Evolutionary conservation across 2,113 vertebrate genomes (phyloP).

Genomic region (Rhinopomastus cyanomelas): DNA sequence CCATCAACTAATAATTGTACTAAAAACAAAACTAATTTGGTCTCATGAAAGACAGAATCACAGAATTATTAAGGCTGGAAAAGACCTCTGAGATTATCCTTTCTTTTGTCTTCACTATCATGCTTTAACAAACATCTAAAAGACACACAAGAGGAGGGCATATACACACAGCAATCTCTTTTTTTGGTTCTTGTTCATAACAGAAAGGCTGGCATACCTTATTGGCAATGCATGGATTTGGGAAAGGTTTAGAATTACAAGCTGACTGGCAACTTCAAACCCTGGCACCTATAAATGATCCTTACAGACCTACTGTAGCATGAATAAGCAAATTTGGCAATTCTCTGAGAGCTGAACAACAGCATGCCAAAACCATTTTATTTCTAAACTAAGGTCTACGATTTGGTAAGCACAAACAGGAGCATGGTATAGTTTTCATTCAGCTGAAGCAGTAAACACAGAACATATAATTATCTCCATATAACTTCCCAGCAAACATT

Average conservation of each 20-base stretch:
- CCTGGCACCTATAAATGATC: neutral
- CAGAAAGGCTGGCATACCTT: neutral
- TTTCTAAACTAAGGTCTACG: neutral
- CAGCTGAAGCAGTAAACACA: neutral
- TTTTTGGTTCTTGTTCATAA: neutral
- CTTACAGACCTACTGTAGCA: constrained; percentile 25
- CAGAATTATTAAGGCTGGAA: too few species aligned
- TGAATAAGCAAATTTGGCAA: constrained; percentile 72
- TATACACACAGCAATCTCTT: neutral
- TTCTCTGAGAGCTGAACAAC: neutral
- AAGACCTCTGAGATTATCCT: too few species aligned
- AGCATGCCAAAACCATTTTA: neutral
- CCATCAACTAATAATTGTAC: neutral
- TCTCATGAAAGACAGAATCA: neutral
- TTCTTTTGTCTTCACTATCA: neutral
- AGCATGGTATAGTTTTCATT: neutral
- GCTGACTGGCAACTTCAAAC: neutral
- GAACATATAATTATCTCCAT: neutral
- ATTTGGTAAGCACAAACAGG: neutral
- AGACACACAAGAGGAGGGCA: neutral
- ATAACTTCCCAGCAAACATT: neutral
- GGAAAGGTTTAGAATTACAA: constrained; percentile 1
- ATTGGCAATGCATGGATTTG: neutral
- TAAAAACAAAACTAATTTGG: constrained; percentile 22
- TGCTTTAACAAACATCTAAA: neutral